Conservation (phyloP, 2,113 vertebrate genomes). For the Microtus ochrogaster region DNA sequence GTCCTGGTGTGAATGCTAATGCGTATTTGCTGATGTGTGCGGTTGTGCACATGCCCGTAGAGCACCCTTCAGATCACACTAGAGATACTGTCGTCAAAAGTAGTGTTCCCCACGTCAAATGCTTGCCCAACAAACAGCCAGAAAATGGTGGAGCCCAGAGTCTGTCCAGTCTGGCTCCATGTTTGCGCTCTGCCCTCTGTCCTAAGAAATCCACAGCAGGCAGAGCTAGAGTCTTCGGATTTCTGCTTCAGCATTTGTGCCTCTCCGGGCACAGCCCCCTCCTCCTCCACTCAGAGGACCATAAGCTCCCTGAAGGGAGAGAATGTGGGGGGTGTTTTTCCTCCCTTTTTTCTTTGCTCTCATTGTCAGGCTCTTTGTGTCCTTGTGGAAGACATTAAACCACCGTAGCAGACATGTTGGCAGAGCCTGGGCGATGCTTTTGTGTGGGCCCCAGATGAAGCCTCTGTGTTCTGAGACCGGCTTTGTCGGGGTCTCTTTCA, state of each 20-base stretch:
- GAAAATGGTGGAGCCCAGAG: not conserved
- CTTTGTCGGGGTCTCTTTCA: constrained; percentile 76
- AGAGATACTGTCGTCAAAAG: not conserved
- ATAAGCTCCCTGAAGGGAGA: constrained; percentile 54
- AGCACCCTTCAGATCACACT: not conserved
- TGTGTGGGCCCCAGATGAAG: not conserved
- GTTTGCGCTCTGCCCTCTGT: not conserved
- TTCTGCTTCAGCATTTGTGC: too few relatives aligned
- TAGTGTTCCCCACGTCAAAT: not conserved
- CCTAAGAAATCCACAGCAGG: not conserved
- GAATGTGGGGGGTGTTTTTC: not conserved
- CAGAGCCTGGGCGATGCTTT: not conserved
- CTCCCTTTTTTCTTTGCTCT: not conserved
- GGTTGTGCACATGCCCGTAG: not conserved
- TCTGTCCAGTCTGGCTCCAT: not conserved
- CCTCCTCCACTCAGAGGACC: not conserved
- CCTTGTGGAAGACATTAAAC: not conserved
- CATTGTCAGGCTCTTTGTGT: not conserved
- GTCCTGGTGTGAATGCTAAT: not conserved
- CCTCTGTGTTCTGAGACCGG: not conserved
- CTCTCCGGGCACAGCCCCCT: not conserved
- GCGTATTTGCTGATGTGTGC: not conserved
- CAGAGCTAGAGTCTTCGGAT: not conserved
- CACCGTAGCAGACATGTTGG: not conserved
- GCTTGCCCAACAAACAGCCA: not conserved